A percentile compares a stretch with the other conserved stretches of the same genome.
These are phyloP conservation scores for Galerucella pusilla DNA, from an alignment of 2,888 invertebrate genomes.

Conservation along the genomic window DNA sequence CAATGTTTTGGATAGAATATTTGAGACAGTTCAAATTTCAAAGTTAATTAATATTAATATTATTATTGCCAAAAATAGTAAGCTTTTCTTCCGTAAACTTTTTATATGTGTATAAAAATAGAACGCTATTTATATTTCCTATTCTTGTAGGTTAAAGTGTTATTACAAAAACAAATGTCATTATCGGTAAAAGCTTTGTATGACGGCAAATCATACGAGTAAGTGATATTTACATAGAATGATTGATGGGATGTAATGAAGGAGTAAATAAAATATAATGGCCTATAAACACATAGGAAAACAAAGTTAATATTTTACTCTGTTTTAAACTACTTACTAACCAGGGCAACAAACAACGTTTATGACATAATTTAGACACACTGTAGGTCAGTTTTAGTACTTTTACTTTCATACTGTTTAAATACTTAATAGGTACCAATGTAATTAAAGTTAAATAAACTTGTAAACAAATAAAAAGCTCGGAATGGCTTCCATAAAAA, in stretches of 20 bases:
- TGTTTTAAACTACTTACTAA: constrained; percentile 63
- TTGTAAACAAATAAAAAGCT: constrained; percentile 63
- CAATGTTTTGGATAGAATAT: no score
- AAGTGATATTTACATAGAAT: constrained; percentile 35
- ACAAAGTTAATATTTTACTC: constrained; percentile 60
- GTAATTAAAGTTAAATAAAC: constrained; percentile 63
- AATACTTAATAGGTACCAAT: constrained; percentile 62
- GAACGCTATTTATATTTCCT: no score
- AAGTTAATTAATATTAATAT: no score
- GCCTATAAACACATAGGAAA: constrained; percentile 58
- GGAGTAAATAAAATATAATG: constrained; percentile 55
- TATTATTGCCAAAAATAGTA: no score
- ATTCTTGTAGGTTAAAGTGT: no score
- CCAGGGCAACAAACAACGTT: constrained; percentile 63
- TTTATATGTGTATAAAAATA: no score
- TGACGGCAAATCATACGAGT: constrained; percentile 23
- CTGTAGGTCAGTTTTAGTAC: constrained; percentile 64
- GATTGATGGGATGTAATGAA: constrained; percentile 51
- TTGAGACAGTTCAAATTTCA: no score
- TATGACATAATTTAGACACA: constrained; percentile 61
- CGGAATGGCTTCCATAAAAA: constrained; percentile 60
- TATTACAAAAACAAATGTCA: background rate
- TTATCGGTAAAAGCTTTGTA: background rate
- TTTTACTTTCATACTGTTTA: constrained; percentile 63
- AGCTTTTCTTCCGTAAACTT: no score